Percentiles rank a stretch among this genome's conserved stretches.
Conservation (phyloP, 2,888 invertebrate species). For the Exocentrus adspersus region DNA sequence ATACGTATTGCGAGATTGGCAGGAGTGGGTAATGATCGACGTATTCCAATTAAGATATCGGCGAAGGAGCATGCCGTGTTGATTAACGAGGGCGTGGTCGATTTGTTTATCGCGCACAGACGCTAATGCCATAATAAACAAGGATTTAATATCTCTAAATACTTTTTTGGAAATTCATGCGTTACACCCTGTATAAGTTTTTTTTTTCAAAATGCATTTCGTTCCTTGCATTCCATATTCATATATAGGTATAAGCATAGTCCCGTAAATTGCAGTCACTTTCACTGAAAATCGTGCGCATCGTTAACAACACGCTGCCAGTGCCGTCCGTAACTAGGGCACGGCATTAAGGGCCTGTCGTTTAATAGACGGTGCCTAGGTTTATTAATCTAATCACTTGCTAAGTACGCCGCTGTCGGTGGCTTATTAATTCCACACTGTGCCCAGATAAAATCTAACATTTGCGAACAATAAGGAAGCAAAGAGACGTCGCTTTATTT, state of each 20-base stretch:
- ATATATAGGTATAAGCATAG: slow-evolving; percentile 32
- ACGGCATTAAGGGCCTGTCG: no score
- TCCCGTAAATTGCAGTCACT: slow-evolving; percentile 41
- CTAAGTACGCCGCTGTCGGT: slow-evolving; percentile 38
- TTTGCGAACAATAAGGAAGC: slow-evolving; percentile 28
- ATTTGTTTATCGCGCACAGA: no score
- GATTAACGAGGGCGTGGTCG: no score
- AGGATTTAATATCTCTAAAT: no score
- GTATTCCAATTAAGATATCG: no score
- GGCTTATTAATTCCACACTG: slow-evolving; percentile 41
- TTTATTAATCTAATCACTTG: no score
- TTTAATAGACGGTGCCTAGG: no score
- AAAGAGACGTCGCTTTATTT: slow-evolving; percentile 13
- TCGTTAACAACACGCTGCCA: slow-evolving; percentile 30
- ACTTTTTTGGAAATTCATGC: no score
- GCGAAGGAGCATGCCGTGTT: no score
- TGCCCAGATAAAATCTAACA: slow-evolving; percentile 24
- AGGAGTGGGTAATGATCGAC: neutral
- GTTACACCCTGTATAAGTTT: no score
- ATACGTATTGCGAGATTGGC: no score
- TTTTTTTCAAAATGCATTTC: neutral
- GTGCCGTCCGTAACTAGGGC: slow-evolving; percentile 30
- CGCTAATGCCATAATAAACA: no score
- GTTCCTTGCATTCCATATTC: slow-evolving; percentile 21
- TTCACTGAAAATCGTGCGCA: slow-evolving; percentile 41